Conservation (phyloP, 1,140 invertebrate species). For the Papilio helenus region DNA sequence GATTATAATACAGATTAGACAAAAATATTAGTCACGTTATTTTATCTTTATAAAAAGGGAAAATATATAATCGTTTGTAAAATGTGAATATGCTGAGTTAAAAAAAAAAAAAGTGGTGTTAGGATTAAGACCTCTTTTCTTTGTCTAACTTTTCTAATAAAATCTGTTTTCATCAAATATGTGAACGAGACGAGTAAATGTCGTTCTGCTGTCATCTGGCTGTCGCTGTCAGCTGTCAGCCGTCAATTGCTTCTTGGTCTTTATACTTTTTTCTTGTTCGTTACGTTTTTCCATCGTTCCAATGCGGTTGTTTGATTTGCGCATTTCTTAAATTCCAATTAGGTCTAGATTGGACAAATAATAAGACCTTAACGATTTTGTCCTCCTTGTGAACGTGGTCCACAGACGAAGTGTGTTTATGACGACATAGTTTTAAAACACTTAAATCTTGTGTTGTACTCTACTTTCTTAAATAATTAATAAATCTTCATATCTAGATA, state of each 20-base stretch:
- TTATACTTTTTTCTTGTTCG: background rate
- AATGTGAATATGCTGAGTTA: background rate
- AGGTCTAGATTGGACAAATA: background rate
- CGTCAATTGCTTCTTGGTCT: background rate
- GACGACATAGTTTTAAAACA: background rate
- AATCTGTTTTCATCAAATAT: too few species aligned
- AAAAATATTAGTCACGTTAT: background rate
- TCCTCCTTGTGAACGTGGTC: background rate
- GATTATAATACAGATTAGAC: conserved; percentile 13
- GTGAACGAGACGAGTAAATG: too few species aligned
- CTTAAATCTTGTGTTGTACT: background rate
- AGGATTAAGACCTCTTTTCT: too few species aligned
- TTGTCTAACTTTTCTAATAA: too few species aligned
- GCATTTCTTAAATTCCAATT: background rate
- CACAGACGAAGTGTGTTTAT: background rate
- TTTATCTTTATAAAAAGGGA: background rate
- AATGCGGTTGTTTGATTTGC: conserved; percentile 1
- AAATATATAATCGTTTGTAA: background rate
- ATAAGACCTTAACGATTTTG: background rate
- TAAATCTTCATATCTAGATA: background rate
- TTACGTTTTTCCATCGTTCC: background rate
- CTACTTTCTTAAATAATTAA: background rate
- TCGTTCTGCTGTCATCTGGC: too few species aligned
- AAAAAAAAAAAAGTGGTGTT: background rate
- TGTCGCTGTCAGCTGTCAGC: background rate